Conservation (phyloP, 2,113 vertebrate species). For the Corythaixoides concolor region DNA sequence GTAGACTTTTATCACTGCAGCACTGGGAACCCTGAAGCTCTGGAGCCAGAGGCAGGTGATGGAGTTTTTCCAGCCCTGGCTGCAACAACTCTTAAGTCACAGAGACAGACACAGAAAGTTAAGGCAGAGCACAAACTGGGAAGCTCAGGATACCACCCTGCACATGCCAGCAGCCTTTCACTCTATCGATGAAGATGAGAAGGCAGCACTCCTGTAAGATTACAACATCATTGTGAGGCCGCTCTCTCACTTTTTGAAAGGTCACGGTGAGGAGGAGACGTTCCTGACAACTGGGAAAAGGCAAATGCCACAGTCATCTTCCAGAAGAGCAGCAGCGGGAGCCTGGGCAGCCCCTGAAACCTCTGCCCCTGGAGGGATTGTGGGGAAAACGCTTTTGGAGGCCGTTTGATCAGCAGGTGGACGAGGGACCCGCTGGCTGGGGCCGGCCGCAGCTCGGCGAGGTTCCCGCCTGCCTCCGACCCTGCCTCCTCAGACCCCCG, state of each 20-base stretch:
- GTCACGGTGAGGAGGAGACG: neutral
- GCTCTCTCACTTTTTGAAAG: neutral
- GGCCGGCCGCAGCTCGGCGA: too few relatives aligned
- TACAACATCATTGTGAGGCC: neutral
- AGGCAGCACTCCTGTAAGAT: neutral
- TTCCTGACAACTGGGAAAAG: neutral
- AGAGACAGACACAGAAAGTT: rapidly evolving
- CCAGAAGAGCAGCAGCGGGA: neutral
- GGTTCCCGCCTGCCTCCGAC: neutral
- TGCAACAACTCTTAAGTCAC: neutral
- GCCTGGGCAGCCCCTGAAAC: neutral
- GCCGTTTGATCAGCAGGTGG: neutral
- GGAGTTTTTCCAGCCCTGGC: neutral
- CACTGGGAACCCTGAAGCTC: too few relatives aligned
- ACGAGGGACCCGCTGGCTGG: neutral
- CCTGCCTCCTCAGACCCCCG: neutral
- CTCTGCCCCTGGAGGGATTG: neutral
- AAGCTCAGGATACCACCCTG: neutral
- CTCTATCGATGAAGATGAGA: neutral
- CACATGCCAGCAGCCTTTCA: rapidly evolving
- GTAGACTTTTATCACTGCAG: rapidly evolving
- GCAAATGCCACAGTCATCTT: neutral
- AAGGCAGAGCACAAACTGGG: rapidly evolving
- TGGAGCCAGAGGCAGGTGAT: rapidly evolving
- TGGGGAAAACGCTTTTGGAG: rapidly evolving